A percentile compares a stretch with the other conserved stretches of the same genome.
These are phyloP conservation scores for Mustela nigripes DNA, from an alignment of 2,113 vertebrate species.

Conservation along the genomic window DNA sequence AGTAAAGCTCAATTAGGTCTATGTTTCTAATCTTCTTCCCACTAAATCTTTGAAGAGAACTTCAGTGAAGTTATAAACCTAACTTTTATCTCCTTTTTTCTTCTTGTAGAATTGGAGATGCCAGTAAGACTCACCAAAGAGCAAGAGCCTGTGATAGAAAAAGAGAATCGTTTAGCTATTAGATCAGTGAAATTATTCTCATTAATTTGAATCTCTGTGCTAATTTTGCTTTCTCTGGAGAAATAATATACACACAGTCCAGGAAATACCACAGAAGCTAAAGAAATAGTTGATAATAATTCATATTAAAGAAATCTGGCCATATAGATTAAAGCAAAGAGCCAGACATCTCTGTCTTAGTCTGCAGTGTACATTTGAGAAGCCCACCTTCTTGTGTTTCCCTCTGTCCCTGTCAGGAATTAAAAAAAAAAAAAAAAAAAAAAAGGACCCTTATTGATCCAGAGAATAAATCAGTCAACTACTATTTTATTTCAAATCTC, in stretches of 20 bases:
- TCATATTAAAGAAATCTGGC: neutral
- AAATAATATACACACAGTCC: neutral
- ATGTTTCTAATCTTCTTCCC: neutral
- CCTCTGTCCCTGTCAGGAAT: neutral
- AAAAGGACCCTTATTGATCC: neutral
- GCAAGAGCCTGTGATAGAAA: neutral
- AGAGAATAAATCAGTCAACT: neutral
- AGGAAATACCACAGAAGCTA: neutral
- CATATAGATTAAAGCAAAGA: neutral
- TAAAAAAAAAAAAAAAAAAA: neutral
- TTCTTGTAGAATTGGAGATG: neutral
- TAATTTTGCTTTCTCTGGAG: conserved; percentile 13
- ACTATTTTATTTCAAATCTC: neutral
- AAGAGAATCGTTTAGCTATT: neutral
- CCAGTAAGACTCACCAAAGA: neutral
- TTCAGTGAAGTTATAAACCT: conserved; percentile 21
- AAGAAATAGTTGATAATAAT: neutral
- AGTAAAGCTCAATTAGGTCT: neutral
- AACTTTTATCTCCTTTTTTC: neutral
- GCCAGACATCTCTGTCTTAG: neutral
- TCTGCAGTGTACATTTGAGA: neutral
- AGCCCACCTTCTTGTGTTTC: neutral
- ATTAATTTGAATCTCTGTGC: neutral
- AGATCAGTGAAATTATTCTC: neutral
- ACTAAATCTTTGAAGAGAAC: conserved; percentile 26